A percentile compares a stretch with the other conserved stretches of the same genome.
Conservation (phyloP, 1,140 invertebrate species). For the Hylaeus anthracinus region DNA sequence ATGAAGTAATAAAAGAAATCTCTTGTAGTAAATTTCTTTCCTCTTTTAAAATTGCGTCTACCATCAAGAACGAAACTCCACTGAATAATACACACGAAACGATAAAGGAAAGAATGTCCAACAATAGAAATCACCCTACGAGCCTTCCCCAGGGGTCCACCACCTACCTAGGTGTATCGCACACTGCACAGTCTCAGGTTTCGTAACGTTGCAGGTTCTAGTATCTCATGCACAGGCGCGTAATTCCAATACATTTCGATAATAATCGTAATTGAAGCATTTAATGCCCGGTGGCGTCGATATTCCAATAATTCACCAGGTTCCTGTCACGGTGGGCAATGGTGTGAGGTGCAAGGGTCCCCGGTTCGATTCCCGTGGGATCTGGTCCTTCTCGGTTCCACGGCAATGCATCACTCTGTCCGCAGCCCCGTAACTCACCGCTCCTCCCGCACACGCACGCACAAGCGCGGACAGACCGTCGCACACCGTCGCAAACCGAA, state of each 20-base stretch:
- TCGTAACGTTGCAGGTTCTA: neutral
- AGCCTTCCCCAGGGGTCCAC: no score
- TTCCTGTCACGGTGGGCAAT: constrained; percentile 67
- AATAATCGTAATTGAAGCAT: constrained; percentile 79
- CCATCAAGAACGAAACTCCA: no score
- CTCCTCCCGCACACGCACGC: constrained; percentile 52
- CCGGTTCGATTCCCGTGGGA: constrained; percentile 77
- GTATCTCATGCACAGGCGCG: constrained; percentile 21
- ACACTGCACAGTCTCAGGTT: constrained; percentile 2
- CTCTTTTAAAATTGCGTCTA: no score
- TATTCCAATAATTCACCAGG: constrained; percentile 80
- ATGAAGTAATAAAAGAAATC: no score
- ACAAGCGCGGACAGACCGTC: constrained; percentile 28
- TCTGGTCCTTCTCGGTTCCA: constrained; percentile 77
- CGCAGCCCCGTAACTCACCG: constrained; percentile 79
- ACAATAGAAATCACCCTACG: neutral
- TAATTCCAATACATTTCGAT: constrained; percentile 64
- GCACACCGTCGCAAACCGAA: constrained; percentile 1
- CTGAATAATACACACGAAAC: no score
- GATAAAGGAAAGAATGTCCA: no score
- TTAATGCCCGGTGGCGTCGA: constrained; percentile 78
- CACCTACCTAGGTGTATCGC: neutral
- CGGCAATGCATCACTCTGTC: constrained; percentile 81
- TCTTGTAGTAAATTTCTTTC: no score
- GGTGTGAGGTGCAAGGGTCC: constrained; percentile 76